Base-by-base conservation (phyloP, 2,113 vertebrate genomes). In the Myotis brandtii region DNA sequence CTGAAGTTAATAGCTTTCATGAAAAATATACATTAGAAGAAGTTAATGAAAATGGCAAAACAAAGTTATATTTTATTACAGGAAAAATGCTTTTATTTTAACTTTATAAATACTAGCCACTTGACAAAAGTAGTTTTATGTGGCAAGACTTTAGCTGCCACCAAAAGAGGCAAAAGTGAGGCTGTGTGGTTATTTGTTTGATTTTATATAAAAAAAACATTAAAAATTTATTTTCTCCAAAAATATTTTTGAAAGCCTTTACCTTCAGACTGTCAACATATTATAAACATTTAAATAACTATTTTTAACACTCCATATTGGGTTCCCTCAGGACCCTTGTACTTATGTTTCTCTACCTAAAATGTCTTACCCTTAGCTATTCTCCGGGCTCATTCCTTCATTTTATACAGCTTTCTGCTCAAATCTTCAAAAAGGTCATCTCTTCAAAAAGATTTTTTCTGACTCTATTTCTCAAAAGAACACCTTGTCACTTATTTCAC, bases 41-140 rank as follows among this genome's bases (percentile, higher is more conserved):
- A 89, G 81, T 43, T 64, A 94, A 48, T 27, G 25, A 23, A 66
- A 83, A 21, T 77, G 70, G 7, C n/a, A 43, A 4, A 89, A 30
- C 34, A 11, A 46, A 66, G 54, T 30, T 89, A 54, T 83, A 80
- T 95, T 79, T 90, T 17, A 59, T 86, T 95, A 64, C 27, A 90
- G 30, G 56, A 75, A 92, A 76, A 92, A 80, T 90, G 3, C 10
- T 80, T 95, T 85, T 81, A 37, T 83, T 94, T 93, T 76, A 76
- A 64, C 13, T 85, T 94, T 91, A 76, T 20, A 79, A 86, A 76
- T 48, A 92, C 3, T 67, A 67, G 23, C 9, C 48, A 73, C 17
- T 48, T 92, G 62, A 9, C 30, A 67, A 43, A 5, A 59, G 5
- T 40, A 54, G 17, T 86, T 69, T 79, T 80, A 6, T 50, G 6